Base-by-base conservation (phyloP, 2,888 invertebrate species). In the Loripinus fragilis region DNA sequence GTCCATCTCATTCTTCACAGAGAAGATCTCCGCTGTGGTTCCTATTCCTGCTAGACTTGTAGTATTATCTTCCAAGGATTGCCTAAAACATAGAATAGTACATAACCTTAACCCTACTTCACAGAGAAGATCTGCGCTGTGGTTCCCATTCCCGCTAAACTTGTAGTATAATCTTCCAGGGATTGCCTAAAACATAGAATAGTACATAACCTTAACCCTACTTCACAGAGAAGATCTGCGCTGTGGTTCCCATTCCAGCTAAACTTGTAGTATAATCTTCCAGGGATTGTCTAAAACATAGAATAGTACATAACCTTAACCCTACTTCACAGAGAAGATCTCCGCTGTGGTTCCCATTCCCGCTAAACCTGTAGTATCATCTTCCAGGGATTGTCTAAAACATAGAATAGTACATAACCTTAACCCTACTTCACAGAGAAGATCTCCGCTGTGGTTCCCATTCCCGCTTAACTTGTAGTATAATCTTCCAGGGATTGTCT, bases 401-500 rank as follows among this genome's bases (percentile, higher is more conserved):
- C 7, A 8, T 20, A 3, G 33, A 45, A 33, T 55, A n/a, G n/a
- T n/a, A n/a, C n/a, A n/a, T n/a, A n/a, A n/a, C n/a, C n/a, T n/a
- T n/a, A n/a, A n/a, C n/a, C 95, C 78, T 93, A 91, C 73, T 94
- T 95, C 78, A 95, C 95, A 76, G 95, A 95, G 83, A 95, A 95
- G 10, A 96, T 95, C 92, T 96, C 96, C 86, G 95, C 96, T 2
- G 95, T 95, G 0, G 96, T 95, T 3, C 96, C 96, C 81, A 95
- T 87, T 89, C 91, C 87, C 75, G 94, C 94, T 90, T 82, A 91
- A 83, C 86, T 82, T 2, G 90, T 87, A 23, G 76, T 77, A 52
- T 92, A 77, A 33, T 85, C 85, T 30, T 65, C 71, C n/a, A 67
- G 50, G 35, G 70, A 65, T 25, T 60, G 65, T 23, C 81, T 81